phyloP scores from a whole-genome alignment of 2,888 invertebrate species.

The Germaria angustata region DNA sequence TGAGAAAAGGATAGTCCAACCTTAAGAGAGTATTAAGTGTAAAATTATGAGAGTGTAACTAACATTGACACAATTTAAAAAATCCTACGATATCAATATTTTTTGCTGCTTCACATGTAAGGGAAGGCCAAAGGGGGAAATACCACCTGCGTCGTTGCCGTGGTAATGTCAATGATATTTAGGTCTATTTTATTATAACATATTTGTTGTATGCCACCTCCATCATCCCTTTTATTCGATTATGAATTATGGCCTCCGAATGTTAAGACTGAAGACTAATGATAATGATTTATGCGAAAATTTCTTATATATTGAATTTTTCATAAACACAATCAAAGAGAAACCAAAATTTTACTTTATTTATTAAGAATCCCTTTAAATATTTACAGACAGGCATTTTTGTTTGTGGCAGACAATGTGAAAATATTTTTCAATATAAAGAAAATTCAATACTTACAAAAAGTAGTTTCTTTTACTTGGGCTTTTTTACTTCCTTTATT shows the following conservation, averaged over 20 bases:
- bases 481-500: slow-evolving; percentile 8
- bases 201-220: background rate
- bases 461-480: background rate
- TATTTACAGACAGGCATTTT: slow-evolving; percentile 7
- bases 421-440: slow-evolving; percentile 4
- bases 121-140: slow-evolving; percentile 69
- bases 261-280: slow-evolving; percentile 41
- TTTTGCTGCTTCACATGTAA: slow-evolving; percentile 35
- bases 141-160: slow-evolving; percentile 73
- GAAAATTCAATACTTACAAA: background rate
- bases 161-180: slow-evolving; percentile 52
- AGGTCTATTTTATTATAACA: slow-evolving; percentile 22
- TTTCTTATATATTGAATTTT: slow-evolving; percentile 55
- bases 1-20: slow-evolving; percentile 24
- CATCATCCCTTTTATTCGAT: slow-evolving; percentile 31
- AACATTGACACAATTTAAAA: slow-evolving; percentile 75
- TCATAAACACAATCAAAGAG: slow-evolving; percentile 45
- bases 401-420: background rate
- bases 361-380: slow-evolving; percentile 32
- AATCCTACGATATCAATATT: slow-evolving; percentile 68
- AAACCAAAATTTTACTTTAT: slow-evolving; percentile 19
- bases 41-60: slow-evolving; percentile 61
- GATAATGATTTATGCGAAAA: slow-evolving; percentile 62
- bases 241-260: slow-evolving; percentile 65
- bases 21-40: slow-evolving; percentile 36